phyloP scores from a whole-genome alignment of 2,888 invertebrate species.

The Lasioglossum figueresi region DNA sequence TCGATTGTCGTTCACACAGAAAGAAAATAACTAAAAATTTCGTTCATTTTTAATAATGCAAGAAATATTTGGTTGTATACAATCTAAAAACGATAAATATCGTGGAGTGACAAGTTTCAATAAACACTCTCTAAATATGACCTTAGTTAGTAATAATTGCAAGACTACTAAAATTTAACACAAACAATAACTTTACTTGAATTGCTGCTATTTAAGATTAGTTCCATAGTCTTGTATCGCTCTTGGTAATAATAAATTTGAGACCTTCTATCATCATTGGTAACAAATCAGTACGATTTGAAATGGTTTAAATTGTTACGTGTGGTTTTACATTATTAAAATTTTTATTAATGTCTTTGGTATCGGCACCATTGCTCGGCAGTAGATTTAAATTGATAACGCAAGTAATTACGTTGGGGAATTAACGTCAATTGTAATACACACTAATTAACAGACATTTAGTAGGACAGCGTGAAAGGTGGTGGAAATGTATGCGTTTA shows the following conservation, averaged over 20 bases:
- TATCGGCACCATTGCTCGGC: background rate
- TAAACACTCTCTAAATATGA: background rate
- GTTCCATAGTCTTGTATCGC: background rate
- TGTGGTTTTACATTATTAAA: background rate
- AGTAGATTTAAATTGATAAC: conserved; percentile 12
- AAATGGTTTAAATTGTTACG: background rate
- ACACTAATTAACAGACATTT: conserved; percentile 2
- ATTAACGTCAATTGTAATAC: background rate
- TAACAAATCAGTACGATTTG: background rate
- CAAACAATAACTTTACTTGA: background rate
- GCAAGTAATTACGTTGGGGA: conserved; percentile 24
- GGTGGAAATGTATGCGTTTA: conserved; percentile 16
- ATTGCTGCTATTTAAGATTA: background rate
- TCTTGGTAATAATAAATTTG: background rate
- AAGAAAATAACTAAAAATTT: background rate
- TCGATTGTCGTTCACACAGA: background rate
- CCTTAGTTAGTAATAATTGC: too few relatives aligned
- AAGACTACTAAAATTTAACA: background rate
- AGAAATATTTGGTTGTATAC: background rate
- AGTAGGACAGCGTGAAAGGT: conserved; percentile 25
- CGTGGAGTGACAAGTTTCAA: background rate
- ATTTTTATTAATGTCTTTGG: background rate
- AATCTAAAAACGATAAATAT: background rate
- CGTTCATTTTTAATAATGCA: too few relatives aligned
- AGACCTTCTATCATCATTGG: background rate